Base-by-base conservation (phyloP, 2,888 invertebrate species). In the Lepidocyrtinus sp. region DNA sequence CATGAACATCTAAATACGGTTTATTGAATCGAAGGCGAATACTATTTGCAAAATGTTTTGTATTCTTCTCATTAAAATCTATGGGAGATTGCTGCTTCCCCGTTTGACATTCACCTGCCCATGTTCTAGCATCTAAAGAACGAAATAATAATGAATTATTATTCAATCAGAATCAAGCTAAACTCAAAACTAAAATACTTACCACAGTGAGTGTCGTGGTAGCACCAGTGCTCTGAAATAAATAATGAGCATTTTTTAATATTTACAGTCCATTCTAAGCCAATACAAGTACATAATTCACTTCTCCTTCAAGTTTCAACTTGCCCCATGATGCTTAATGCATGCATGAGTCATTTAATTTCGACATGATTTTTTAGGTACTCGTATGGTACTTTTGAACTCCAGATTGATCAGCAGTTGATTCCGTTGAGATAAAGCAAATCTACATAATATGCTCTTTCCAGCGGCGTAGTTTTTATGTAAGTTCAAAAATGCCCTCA, bases 131-230 rank as follows among this genome's bases (percentile, higher is more conserved):
- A 55, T 72, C 81, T 81, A 19, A 7, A 65, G 27, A 7, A 7
- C 27, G 63, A 36, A 46, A 50, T 36, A 62, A 2, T 19, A n/a
- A n/a, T n/a, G n/a, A n/a, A n/a, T n/a, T n/a, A n/a, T n/a, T n/a
- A n/a, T n/a, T n/a, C n/a, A 5, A 26, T 9, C 45, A 2, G 24
- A 63, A n/a, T 19, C 22, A 21, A 17, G 25, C 24, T 26, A 26
- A 12, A 5, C 26, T 27, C 24, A 2, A 25, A 22, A 19, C 15
- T 50, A 25, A 19, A 26, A 17, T 55, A 46, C 81, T 82, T 76
- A 83, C 83, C 80, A 46, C 84, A 83, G n/a, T 79, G 27, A n/a
- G n/a, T 2, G 12, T 77, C 83, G 17, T 84, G 71, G 76, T 84
- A 85, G 65, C 84, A 84, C 84, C 85, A 85, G 27, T 74, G 70